A percentile compares a stretch with the other conserved stretches of the same genome.
Conservation (phyloP, 1,140 invertebrate species). For the Cepaea nemoralis region DNA sequence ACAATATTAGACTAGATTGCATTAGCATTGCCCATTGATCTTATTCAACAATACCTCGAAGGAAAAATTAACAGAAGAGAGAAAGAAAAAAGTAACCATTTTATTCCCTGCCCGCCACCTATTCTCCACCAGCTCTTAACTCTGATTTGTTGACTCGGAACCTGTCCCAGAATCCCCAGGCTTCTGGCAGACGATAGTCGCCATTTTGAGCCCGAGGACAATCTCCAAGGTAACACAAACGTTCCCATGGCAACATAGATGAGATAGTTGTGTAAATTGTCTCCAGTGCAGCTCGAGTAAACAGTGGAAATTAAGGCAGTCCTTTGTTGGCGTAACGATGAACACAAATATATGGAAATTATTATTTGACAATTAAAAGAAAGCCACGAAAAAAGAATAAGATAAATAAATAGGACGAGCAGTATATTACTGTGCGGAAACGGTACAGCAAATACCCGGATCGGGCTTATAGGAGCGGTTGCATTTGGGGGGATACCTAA, state of each 20-base stretch:
- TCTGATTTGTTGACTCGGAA: slow-evolving; percentile 18
- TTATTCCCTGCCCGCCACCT: neutral
- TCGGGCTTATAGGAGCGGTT: neutral
- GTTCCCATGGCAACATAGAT: slow-evolving; percentile 32
- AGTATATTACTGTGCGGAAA: neutral
- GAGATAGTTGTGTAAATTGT: slow-evolving; percentile 30
- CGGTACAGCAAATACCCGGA: neutral
- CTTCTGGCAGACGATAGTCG: slow-evolving; percentile 22
- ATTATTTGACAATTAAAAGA: slow-evolving; percentile 40
- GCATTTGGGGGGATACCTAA: neutral
- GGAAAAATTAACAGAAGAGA: neutral
- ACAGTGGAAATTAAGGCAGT: slow-evolving; percentile 36
- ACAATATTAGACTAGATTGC: slow-evolving; percentile 6
- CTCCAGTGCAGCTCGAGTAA: slow-evolving; percentile 8
- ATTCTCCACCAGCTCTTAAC: neutral
- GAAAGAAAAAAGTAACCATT: neutral
- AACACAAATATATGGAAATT: slow-evolving; percentile 35
- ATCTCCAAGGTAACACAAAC: slow-evolving; percentile 35
- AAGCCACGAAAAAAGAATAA: slow-evolving; percentile 23
- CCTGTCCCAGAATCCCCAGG: slow-evolving; percentile 14
- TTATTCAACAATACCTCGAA: neutral
- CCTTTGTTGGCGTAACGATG: neutral
- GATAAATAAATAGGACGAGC: slow-evolving; percentile 19
- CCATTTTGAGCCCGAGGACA: slow-evolving; percentile 36
- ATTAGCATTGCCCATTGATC: slow-evolving; percentile 8